Conservation (phyloP, 2,888 invertebrate species). For the Cryptocephalus primarius region DNA sequence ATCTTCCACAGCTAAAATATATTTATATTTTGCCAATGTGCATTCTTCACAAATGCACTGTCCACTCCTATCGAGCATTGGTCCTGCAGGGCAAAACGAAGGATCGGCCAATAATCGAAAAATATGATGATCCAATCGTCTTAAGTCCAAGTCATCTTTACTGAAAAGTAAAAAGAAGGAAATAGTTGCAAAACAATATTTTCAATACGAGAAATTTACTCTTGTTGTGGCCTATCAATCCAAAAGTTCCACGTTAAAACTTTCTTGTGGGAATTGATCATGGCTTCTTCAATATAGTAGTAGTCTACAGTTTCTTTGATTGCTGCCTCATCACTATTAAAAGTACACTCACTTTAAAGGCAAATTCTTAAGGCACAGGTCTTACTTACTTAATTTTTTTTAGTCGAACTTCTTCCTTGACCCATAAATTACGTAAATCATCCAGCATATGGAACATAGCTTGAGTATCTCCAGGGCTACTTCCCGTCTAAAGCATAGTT, state of each 20-base stretch:
- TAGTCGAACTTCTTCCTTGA: slow-evolving; percentile 15
- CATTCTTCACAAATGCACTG: slow-evolving; percentile 33
- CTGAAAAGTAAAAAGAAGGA: slow-evolving; percentile 11
- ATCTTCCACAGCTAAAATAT: slow-evolving; percentile 13
- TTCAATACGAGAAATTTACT: slow-evolving; percentile 16
- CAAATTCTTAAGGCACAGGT: background rate
- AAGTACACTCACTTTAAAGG: background rate
- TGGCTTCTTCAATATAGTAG: slow-evolving; percentile 18
- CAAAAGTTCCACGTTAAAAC: slow-evolving; percentile 30
- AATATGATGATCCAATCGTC: slow-evolving; percentile 27
- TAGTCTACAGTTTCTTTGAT: slow-evolving; percentile 15
- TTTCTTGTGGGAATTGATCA: slow-evolving; percentile 24
- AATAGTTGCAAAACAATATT: background rate
- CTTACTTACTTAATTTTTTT: slow-evolving; percentile 15
- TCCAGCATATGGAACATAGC: slow-evolving; percentile 16
- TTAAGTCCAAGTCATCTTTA: slow-evolving; percentile 23
- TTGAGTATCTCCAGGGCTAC: slow-evolving; percentile 18
- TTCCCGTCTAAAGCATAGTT: slow-evolving; percentile 12
- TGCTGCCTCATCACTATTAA: slow-evolving; percentile 17
- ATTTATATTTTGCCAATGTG: slow-evolving; percentile 27
- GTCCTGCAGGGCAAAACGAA: slow-evolving; percentile 23
- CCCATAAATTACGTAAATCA: slow-evolving; percentile 19
- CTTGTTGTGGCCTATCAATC: slow-evolving; percentile 26
- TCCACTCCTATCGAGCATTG: slow-evolving; percentile 27
- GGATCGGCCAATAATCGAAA: slow-evolving; percentile 27